Evolutionary conservation across 2,888 invertebrate genomes (phyloP).

Genomic region (Plusia festucae): DNA sequence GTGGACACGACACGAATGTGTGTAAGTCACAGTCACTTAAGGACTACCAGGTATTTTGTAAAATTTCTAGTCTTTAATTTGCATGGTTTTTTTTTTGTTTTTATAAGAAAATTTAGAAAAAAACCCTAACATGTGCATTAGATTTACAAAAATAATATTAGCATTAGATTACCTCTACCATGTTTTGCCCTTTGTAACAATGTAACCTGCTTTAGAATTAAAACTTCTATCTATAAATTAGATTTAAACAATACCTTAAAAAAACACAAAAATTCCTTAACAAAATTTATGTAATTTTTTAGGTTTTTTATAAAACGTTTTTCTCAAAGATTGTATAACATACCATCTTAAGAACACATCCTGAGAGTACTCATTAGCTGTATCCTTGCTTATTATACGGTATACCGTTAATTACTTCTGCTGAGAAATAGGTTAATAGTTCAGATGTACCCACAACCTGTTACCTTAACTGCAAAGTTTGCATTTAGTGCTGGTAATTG

Average conservation of each 20-base stretch:
- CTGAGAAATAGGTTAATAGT: constrained; percentile 37
- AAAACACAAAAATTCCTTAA: too few species aligned
- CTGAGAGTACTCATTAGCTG: constrained; percentile 37
- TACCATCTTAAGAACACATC: constrained; percentile 18
- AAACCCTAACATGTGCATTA: background rate
- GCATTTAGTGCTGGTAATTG: background rate
- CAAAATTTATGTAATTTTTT: too few species aligned
- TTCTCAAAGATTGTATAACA: background rate
- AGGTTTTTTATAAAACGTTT: background rate
- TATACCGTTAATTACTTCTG: constrained; percentile 44
- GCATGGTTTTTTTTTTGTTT: too few species aligned
- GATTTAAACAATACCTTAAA: too few species aligned
- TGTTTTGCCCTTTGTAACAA: too few species aligned
- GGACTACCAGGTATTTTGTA: constrained; percentile 29
- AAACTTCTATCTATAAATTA: too few species aligned
- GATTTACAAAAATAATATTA: too few species aligned
- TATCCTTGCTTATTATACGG: constrained; percentile 41
- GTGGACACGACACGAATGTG: constrained; percentile 53
- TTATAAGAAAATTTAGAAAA: background rate
- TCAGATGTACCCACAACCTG: constrained; percentile 35
- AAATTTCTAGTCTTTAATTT: constrained; percentile 1
- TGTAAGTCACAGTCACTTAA: constrained; percentile 15
- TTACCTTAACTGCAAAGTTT: constrained; percentile 15
- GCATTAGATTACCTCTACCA: too few species aligned
- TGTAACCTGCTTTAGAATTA: too few species aligned